Conservation (phyloP, 1,140 invertebrate genomes). For the Papilio aristodemus region DNA sequence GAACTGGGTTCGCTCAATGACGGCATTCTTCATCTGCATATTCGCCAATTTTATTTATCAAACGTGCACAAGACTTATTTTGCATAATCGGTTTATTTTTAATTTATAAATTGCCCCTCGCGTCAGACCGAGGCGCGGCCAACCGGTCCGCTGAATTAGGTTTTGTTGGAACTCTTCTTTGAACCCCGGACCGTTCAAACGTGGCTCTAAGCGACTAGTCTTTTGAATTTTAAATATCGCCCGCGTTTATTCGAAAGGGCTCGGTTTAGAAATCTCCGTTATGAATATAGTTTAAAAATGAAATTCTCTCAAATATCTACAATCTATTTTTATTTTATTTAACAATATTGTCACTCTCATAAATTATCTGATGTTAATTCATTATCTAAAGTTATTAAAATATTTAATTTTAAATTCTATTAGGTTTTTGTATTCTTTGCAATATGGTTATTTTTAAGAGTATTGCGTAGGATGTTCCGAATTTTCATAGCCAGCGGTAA, state of each 20-base stretch:
- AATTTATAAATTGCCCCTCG: slow-evolving; percentile 57
- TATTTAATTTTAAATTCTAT: too few relatives aligned
- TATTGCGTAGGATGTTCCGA: too few relatives aligned
- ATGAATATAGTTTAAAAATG: neutral
- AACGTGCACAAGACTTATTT: slow-evolving; percentile 55
- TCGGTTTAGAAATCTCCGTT: neutral
- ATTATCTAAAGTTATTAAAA: too few relatives aligned
- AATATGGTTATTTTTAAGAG: too few relatives aligned
- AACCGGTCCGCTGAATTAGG: slow-evolving; percentile 52
- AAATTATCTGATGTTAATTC: too few relatives aligned
- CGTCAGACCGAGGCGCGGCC: slow-evolving; percentile 40
- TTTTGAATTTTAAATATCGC: slow-evolving; percentile 27
- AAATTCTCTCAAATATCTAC: neutral
- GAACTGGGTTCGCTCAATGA: neutral
- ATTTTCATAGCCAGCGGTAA: too few relatives aligned
- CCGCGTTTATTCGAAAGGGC: neutral
- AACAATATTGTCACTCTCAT: too few relatives aligned
- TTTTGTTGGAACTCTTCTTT: slow-evolving; percentile 44
- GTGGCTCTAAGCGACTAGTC: slow-evolving; percentile 34
- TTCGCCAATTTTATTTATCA: slow-evolving; percentile 51
- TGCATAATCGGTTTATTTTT: slow-evolving; percentile 73
- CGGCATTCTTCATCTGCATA: slow-evolving; percentile 17
- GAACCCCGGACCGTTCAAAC: slow-evolving; percentile 31
- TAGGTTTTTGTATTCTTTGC: too few relatives aligned
- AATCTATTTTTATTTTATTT: too few relatives aligned